Evolutionary conservation across 1,140 invertebrate species (phyloP).

Genomic region (Rhopalosiphum maidis): DNA sequence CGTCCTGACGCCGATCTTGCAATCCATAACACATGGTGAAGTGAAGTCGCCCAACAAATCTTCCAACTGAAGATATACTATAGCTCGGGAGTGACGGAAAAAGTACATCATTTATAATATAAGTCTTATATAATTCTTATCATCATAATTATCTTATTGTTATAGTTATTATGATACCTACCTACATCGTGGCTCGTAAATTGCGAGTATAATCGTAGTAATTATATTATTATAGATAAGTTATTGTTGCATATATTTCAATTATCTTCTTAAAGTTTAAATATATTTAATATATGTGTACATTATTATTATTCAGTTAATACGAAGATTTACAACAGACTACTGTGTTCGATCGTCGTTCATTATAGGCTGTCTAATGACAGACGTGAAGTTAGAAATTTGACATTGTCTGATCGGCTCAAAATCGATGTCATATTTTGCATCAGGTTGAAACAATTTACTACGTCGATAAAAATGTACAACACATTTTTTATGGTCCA

Average conservation of each 20-base stretch:
- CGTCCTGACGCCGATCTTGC: constrained; percentile 93
- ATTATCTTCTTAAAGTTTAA: not conserved
- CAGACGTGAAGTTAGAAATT: no score
- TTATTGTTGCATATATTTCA: not conserved
- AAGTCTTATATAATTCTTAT: not conserved
- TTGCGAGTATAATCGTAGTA: not conserved
- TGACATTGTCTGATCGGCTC: not conserved
- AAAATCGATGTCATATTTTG: not conserved
- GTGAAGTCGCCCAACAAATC: constrained; percentile 90
- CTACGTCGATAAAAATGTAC: not conserved
- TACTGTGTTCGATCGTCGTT: not conserved
- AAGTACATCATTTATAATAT: not conserved
- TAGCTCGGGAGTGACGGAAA: constrained; percentile 39
- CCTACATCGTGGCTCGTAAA: not conserved
- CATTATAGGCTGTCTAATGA: not conserved
- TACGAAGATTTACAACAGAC: not conserved
- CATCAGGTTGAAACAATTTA: not conserved
- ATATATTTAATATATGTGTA: not conserved
- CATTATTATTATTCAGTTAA: not conserved
- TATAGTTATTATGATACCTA: not conserved
- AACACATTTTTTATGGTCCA: not conserved
- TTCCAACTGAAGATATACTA: constrained; percentile 85
- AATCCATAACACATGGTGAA: constrained; percentile 94
- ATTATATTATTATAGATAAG: not conserved
- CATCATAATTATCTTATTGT: not conserved